Evolutionary conservation across 2,888 invertebrate genomes (phyloP), one percentile per base, ranked within the genome.

Genomic region (Xestoiulus laeticollis): DNA sequence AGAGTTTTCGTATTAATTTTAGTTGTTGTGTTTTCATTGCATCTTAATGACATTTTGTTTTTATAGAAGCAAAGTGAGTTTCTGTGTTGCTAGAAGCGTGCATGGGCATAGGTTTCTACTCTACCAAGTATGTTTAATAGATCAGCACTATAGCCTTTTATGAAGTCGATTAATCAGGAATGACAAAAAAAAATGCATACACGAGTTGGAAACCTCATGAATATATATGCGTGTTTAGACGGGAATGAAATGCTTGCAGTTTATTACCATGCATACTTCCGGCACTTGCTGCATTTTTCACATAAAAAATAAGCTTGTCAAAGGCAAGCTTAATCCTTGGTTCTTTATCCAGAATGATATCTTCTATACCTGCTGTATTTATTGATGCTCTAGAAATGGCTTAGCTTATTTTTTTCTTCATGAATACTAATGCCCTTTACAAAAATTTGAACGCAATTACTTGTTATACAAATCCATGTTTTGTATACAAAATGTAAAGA

Each of bases 121-220:
- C n/a, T 59, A 68, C 26, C 22, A 68, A 22, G 68, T 68, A 68
- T 68, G 68, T 68, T 68, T 68, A 68, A 68, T 68, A 68, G 68
- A 68, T 68, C 68, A 10, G 26, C 68, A 19, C 68, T 68, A 26
- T 26, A 68, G 68, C 22, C 26, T 68, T 68, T 68, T 68, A 68
- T 68, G 68, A 68, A 68, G 68, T 68, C 68, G 68, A 68, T 68
- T 68, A 68, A 68, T 68, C 68, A 68, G 68, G 68, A 26, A 68
- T 68, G 68, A 68, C 68, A 68, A 68, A 68, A 38, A n/a, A n/a
- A 68, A 68, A 26, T 68, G 68, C 68, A 68, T 68, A 68, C 68
- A 68, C 10, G 68, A 68, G 68, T 68, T 68, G 68, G 26, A 68
- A 68, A 68, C n/a, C 68, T 68, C 68, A 68, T 68, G 68, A 68